Evolutionary conservation across 2,888 invertebrate genomes (phyloP), one percentile per base, ranked within the genome.

Genomic region (Agelastica alni): DNA sequence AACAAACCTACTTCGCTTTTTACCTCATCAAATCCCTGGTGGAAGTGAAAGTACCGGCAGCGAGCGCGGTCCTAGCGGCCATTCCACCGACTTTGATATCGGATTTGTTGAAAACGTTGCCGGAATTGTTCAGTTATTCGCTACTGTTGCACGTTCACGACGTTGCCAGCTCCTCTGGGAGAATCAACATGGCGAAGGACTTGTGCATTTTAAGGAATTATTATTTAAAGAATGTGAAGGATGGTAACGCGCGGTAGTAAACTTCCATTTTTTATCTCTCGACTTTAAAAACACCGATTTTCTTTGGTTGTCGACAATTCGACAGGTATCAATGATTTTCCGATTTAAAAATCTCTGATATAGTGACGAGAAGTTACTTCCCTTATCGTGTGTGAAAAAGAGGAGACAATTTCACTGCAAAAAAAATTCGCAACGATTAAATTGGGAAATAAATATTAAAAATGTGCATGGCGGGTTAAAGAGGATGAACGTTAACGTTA

Each of bases 141-240:
- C 78, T 92, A 48, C 80, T 92, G 56, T 77, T 92, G 42, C 83
- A 89, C 69, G 78, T 92, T 56, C 91, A 95, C 74, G 93, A 94
- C 76, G 81, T 93, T 41, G 82, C 86, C 43, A 85, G 86, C 13
- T 76, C 83, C 13, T 82, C 84, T 47, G 93, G 95, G 1, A 83
- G 94, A 51, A 90, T 90, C 71, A 86, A 90, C 53, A 92, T 93
- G 47, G 92, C 94, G 1, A 85, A 92, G 68, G 93, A 93, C 75
- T 79, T 96, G 53, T 93, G 94, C 74, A 83, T 94, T 69, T 82
- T 92, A 67, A 82, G 92, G 59, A 93, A 93, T 77, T 89, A 91
- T 80, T 83, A 85, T 65, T 77, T 91, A 22, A 82, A 83, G 67
- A 73, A 73, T 51, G 47, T 51, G 7, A 36, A 43, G 13, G 31